Conservation (phyloP, 2,797 vertebrate species). For the Squalus acanthias region DNA sequence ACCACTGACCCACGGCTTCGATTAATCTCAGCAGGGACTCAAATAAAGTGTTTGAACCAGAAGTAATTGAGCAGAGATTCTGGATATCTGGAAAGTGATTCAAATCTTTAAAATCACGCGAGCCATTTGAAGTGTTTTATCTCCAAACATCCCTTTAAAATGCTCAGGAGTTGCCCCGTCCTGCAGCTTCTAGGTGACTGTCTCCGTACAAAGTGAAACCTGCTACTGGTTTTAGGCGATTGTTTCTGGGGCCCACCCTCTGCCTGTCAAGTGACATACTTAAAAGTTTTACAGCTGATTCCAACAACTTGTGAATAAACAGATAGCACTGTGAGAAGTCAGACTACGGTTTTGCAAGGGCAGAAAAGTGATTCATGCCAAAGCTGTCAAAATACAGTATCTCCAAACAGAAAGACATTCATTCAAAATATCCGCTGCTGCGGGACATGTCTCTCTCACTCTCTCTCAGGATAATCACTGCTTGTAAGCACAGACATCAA, state of each 20-base stretch:
- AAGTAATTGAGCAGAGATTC: neutral
- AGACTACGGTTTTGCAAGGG: neutral
- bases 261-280: neutral
- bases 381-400: neutral
- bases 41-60: neutral
- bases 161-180: neutral
- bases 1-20: neutral
- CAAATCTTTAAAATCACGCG: neutral
- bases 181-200: neutral
- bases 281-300: neutral
- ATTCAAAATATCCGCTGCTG: neutral
- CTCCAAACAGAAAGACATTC: neutral
- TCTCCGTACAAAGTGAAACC: neutral
- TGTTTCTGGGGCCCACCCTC: neutral
- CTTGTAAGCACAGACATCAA: conserved; percentile 3
- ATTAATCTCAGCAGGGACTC: neutral
- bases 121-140: neutral
- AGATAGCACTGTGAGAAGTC: neutral
- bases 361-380: neutral
- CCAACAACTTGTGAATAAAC: neutral
- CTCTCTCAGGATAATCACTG: neutral
- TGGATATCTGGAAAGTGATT: neutral
- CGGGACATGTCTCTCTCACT: neutral
- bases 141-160: neutral
- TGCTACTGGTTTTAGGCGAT: neutral